Base-by-base conservation (phyloP, 1,140 invertebrate genomes). In the Drosophila melanica region DNA sequence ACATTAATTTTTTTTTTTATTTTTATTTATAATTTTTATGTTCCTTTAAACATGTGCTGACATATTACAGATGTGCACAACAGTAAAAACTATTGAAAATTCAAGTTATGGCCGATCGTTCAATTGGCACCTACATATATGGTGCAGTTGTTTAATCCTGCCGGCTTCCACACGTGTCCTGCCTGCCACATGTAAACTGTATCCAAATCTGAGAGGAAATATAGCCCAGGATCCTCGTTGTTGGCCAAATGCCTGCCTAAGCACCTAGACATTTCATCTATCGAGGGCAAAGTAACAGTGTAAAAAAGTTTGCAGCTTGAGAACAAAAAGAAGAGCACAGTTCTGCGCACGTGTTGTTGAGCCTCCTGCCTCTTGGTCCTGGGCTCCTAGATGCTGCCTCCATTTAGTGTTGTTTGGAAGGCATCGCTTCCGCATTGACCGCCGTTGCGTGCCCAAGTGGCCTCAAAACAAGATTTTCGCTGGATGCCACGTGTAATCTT, bases 391-490 rank as follows among this genome's bases (percentile, higher is more conserved):
- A 53, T 55, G 33, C 64, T 39, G 16, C 23, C 33, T 35, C 33
- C 7, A 30, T 67, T 80, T 69, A 57, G 64, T 75, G 77, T 75
- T 65, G 66, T 60, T 77, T 64, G 69, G 53, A 33, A 42, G 64
- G 62, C 71, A 76, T 77, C 23, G 59, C 42, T 81, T 87, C 82
- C 82, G 79, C 75, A 72, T 51, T 71, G 78, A 51, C 66, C 67
- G 58, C 42, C 63, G 60, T 72, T 89, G 84, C 82, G 82, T 87
- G 79, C 79, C 76, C 76, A 82, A 87, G 84, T 79, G 79, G 79
- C 84, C 72, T 44, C 65, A 41, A 58, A 63, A 62, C 51, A 57
- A 74, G 82, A 87, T 87, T 77, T 74, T 58, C 42, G 51, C 42
- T 33, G 57, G 53, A 20, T 27, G 76, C 68, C 76, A 79, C 73